Evolutionary conservation across 2,888 invertebrate genomes (phyloP).

Genomic region (Zaprionus bogoriensis): DNA sequence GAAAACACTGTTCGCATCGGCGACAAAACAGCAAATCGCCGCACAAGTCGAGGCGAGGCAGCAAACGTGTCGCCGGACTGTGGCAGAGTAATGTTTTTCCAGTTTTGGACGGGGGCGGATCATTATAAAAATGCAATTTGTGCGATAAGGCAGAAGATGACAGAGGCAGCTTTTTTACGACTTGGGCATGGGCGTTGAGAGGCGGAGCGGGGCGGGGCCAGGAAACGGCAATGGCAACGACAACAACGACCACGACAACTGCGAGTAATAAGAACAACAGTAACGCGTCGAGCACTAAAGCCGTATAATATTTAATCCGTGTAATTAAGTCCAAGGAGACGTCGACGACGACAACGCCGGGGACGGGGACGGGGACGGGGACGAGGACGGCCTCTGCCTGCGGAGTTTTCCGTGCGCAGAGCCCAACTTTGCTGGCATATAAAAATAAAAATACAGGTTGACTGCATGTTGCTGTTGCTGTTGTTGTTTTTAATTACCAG

Average conservation of each 20-base stretch:
- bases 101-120: constrained; percentile 45
- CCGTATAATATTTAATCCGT: constrained; percentile 77
- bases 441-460: constrained; percentile 68
- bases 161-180: constrained; percentile 27
- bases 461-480: constrained; percentile 28
- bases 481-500: constrained; percentile 72
- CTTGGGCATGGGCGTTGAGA: no score
- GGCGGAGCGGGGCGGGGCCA: no score
- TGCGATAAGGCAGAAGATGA: constrained; percentile 50
- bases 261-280: constrained; percentile 6
- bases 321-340: constrained; percentile 79
- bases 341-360: no score
- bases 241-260: constrained; percentile 4
- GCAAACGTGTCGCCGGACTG: constrained; percentile 32
- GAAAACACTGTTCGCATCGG: no score
- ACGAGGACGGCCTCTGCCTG: neutral
- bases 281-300: constrained; percentile 54
- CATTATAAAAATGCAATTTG: constrained; percentile 71
- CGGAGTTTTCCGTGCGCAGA: constrained; percentile 25
- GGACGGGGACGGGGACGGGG: no score
- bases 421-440: constrained; percentile 44
- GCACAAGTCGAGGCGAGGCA: no score
- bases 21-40: constrained; percentile 25
- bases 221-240: constrained; percentile 14
- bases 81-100: constrained; percentile 30